Evolutionary conservation across 2,113 vertebrate genomes (phyloP).

Genomic region (Melanostigma gelatinosum): DNA sequence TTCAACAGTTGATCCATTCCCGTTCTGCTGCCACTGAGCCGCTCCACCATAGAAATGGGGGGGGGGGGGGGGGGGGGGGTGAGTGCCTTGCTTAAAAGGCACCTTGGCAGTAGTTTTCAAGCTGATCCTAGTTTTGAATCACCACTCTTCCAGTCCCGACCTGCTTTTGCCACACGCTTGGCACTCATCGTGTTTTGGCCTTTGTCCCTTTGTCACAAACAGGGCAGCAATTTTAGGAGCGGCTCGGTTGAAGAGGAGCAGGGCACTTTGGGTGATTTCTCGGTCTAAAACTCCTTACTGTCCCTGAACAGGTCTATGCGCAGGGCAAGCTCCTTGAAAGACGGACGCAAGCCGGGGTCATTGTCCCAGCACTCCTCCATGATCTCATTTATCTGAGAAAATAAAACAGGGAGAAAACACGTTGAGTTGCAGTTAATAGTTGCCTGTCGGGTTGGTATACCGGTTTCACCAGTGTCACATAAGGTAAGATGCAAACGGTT

Average conservation of each 20-base stretch:
- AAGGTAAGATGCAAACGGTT: no score
- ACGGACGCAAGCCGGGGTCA: conserved; percentile 85
- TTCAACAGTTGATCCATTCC: conserved; percentile 33
- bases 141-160: conserved; percentile 44
- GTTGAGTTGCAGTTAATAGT: not conserved
- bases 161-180: conserved; percentile 4
- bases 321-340: conserved; percentile 89
- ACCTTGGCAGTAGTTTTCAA: conserved; percentile 62
- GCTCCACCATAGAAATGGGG: conserved; percentile 9
- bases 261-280: conserved; percentile 60
- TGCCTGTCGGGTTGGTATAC: no score
- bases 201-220: conserved; percentile 43
- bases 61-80: no score
- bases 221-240: conserved; percentile 30
- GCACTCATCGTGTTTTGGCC: conserved; percentile 29
- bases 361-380: conserved; percentile 97
- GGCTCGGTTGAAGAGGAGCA: conserved; percentile 30
- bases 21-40: conserved; percentile 10
- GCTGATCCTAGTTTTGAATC: conserved; percentile 30
- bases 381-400: conserved; percentile 87
- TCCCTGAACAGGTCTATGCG: conserved; percentile 91
- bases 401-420: not conserved
- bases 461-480: no score
- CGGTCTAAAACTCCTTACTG: conserved; percentile 76
- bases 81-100: conserved; percentile 65